These are phyloP conservation scores for Eutolmus rufibarbis DNA, from an alignment of 2,888 invertebrate genomes.

Conservation along the genomic window DNA sequence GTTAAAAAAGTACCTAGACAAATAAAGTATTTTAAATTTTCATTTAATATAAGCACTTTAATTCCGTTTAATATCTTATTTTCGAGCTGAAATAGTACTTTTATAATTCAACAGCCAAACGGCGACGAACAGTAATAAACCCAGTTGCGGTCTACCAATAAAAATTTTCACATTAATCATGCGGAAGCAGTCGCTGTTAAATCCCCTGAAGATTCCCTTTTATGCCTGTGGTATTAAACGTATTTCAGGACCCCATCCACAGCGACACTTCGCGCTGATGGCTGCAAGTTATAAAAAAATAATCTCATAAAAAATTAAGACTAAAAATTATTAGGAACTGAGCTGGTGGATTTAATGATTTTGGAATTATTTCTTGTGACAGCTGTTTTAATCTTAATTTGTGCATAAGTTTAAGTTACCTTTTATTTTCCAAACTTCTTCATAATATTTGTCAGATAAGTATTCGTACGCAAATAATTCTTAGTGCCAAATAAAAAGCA, in stretches of 20 bases:
- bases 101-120: not conserved
- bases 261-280: not conserved
- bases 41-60: not conserved
- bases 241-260: not conserved
- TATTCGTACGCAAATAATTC: not conserved
- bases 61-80: not conserved
- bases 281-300: not conserved
- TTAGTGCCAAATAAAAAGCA: no score
- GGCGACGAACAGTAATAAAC: conserved; percentile 21
- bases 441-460: not conserved
- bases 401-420: not conserved
- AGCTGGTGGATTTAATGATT: not conserved
- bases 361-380: not conserved
- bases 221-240: not conserved
- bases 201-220: not conserved
- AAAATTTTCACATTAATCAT: conserved; percentile 19
- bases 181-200: not conserved
- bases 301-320: not conserved
- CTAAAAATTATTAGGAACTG: not conserved
- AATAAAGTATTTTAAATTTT: not conserved
- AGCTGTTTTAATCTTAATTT: not conserved
- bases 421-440: not conserved
- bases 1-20: no score
- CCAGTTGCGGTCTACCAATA: not conserved
- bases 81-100: not conserved